These are phyloP conservation scores for Carpatolechia fugitivella DNA, from an alignment of 2,888 invertebrate genomes.

Conservation along the genomic window DNA sequence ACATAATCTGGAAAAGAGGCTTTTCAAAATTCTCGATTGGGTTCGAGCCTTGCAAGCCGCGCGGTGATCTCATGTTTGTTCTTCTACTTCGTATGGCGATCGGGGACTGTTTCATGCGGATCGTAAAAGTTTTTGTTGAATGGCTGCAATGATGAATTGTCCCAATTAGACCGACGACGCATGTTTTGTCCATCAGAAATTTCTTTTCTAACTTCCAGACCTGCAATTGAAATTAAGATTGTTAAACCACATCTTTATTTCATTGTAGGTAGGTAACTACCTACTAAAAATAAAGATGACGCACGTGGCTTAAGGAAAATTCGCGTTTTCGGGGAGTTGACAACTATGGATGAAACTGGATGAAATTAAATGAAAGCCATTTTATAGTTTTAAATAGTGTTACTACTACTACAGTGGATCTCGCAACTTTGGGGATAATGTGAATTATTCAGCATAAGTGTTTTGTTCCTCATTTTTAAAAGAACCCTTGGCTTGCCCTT, in stretches of 20 bases:
- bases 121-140: conserved; percentile 91
- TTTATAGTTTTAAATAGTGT: too few relatives aligned
- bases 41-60: conserved; percentile 85
- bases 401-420: too few relatives aligned
- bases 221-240: conserved; percentile 34
- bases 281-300: too few relatives aligned
- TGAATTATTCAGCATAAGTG: background rate
- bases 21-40: conserved; percentile 89
- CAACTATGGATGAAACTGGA: too few relatives aligned
- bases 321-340: too few relatives aligned
- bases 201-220: conserved; percentile 73
- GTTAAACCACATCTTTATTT: background rate
- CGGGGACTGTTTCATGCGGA: conserved; percentile 83
- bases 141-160: conserved; percentile 77
- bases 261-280: too few relatives aligned
- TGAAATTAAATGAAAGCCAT: too few relatives aligned
- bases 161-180: conserved; percentile 78
- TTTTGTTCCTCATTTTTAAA: too few relatives aligned
- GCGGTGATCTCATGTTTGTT: conserved; percentile 85
- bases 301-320: too few relatives aligned
- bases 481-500: too few relatives aligned
- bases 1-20: conserved; percentile 89
- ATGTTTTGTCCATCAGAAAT: conserved; percentile 74
- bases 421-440: too few relatives aligned
- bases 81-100: conserved; percentile 83